Evolutionary conservation across 2,888 invertebrate species (phyloP).

Genomic region (Amiota communis): DNA sequence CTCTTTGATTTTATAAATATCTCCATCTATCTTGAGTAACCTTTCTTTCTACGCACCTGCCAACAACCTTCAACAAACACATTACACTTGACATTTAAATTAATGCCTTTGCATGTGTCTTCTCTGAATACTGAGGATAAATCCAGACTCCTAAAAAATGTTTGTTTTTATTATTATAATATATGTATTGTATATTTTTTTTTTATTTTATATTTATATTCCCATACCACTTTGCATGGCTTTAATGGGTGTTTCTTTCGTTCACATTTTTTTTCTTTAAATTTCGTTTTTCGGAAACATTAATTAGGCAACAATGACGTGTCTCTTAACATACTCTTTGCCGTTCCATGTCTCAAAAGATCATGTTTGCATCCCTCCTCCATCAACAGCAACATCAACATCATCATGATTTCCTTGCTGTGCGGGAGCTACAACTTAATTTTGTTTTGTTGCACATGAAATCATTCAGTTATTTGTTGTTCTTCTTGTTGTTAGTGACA

Average conservation of each 20-base stretch:
- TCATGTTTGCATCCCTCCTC: background rate
- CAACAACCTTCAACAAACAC: slow-evolving; percentile 44
- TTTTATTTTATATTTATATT: background rate
- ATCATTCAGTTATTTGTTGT: too few species aligned
- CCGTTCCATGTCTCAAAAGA: too few species aligned
- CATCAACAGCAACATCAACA: background rate
- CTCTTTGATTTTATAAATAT: too few species aligned
- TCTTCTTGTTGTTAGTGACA: slow-evolving; percentile 1
- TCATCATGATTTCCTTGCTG: background rate
- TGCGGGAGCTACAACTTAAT: slow-evolving; percentile 5
- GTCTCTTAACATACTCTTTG: background rate
- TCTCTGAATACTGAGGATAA: background rate
- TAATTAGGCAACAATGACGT: slow-evolving; percentile 23
- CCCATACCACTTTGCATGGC: background rate
- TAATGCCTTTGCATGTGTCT: slow-evolving; percentile 48
- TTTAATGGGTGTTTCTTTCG: slow-evolving; percentile 13
- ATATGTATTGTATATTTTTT: background rate
- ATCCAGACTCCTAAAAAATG: background rate
- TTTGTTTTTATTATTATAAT: background rate
- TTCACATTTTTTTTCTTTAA: background rate
- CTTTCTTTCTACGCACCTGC: background rate
- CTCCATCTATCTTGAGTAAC: too few species aligned
- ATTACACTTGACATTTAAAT: slow-evolving; percentile 62
- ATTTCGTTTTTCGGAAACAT: slow-evolving; percentile 16
- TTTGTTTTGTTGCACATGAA: background rate